Conservation (phyloP, 1,140 invertebrate genomes). For the Hycleus cichorii region DNA sequence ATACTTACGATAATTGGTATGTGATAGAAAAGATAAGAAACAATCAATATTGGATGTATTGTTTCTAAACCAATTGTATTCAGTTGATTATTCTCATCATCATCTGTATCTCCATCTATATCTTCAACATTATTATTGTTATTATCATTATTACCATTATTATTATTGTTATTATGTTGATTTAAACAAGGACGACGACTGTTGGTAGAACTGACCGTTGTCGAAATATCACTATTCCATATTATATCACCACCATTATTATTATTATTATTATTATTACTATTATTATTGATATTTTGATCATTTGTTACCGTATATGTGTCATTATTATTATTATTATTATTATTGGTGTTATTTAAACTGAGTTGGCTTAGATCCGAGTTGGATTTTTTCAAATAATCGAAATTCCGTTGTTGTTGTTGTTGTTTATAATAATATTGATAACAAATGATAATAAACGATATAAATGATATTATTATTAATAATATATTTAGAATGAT, state of each 20-base stretch:
- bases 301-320: constrained; percentile 12
- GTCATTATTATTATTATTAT: constrained; percentile 22
- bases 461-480: constrained; percentile 36
- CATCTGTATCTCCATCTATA: constrained; percentile 10
- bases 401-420: constrained; percentile 22
- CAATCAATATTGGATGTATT: constrained; percentile 42
- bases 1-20: constrained; percentile 50
- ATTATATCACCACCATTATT: constrained; percentile 10
- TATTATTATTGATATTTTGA: background rate
- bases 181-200: constrained; percentile 38
- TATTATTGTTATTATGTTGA: too few species aligned
- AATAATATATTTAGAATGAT: constrained; percentile 44
- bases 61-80: constrained; percentile 42
- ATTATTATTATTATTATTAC: constrained; percentile 4
- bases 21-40: constrained; percentile 50
- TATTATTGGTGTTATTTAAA: constrained; percentile 27
- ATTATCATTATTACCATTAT: too few species aligned
- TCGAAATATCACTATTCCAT: constrained; percentile 36
- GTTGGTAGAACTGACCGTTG: constrained; percentile 44
- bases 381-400: constrained; percentile 38
- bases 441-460: constrained; percentile 31
- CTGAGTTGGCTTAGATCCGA: constrained; percentile 33
- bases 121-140: too few species aligned
- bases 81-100: constrained; percentile 25
- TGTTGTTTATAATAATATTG: constrained; percentile 27